A percentile compares a stretch with the other conserved stretches of the same genome.
Evolutionary conservation across 2,888 invertebrate genomes (phyloP).

Genomic region (Amiota mariae): DNA sequence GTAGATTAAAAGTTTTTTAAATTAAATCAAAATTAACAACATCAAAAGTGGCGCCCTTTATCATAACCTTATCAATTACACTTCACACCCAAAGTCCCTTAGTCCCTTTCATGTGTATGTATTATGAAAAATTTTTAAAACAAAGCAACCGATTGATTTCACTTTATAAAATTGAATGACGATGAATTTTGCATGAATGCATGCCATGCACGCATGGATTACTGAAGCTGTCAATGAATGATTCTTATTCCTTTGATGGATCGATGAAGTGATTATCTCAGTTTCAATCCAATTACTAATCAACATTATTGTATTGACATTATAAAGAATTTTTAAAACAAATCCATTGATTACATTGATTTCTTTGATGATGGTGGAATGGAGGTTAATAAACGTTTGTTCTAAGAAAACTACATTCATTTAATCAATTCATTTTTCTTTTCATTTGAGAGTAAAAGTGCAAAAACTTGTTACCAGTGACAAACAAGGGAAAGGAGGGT

Average conservation of each 20-base stretch:
- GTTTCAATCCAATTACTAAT: not conserved
- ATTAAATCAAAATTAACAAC: conserved; percentile 20
- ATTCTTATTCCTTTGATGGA: not conserved
- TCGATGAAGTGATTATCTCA: not conserved
- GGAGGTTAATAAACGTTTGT: too few species aligned
- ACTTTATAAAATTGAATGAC: not conserved
- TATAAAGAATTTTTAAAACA: too few species aligned
- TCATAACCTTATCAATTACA: not conserved
- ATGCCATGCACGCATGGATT: not conserved
- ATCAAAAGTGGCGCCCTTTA: not conserved
- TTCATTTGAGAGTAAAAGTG: not conserved
- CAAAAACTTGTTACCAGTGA: conserved; percentile 2
- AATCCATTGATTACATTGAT: too few species aligned
- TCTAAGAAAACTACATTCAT: not conserved
- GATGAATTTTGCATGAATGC: not conserved
- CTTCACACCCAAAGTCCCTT: not conserved
- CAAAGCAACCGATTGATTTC: conserved; percentile 12
- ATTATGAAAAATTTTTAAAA: not conserved
- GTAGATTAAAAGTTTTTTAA: not conserved
- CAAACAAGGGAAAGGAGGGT: too few species aligned
- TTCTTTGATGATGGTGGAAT: too few species aligned
- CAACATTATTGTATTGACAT: not conserved
- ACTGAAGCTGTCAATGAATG: conserved; percentile 6
- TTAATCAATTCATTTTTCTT: conserved; percentile 3
- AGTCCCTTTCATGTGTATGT: not conserved